Conservation (phyloP, 2,888 invertebrate genomes). For the Hirtodrosophila histrioides region DNA sequence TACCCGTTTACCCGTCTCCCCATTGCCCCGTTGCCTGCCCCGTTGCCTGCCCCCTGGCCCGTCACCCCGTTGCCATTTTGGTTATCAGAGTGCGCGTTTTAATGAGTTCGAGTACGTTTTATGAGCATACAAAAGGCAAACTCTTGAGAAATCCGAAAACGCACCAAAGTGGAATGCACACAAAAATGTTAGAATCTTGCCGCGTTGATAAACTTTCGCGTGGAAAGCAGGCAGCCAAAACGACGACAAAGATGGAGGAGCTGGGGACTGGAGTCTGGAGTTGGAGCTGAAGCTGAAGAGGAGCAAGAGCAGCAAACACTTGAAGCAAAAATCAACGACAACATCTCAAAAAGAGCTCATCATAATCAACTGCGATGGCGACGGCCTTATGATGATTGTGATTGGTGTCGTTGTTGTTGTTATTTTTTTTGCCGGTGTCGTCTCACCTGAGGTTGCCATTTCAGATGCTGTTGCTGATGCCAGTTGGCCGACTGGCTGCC, state of each 20-base stretch:
- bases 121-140: constrained; percentile 69
- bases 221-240: constrained; percentile 39
- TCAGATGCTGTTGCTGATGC: constrained; percentile 20
- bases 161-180: constrained; percentile 80
- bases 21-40: not conserved
- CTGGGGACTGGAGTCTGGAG: constrained; percentile 2
- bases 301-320: constrained; percentile 32
- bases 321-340: constrained; percentile 32
- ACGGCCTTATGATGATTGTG: constrained; percentile 75
- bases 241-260: not conserved
- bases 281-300: constrained; percentile 4
- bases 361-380: constrained; percentile 72
- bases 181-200: constrained; percentile 79
- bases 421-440: constrained; percentile 12
- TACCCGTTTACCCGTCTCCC: constrained; percentile 16
- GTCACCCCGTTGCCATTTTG: constrained; percentile 58
- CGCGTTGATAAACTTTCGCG: constrained; percentile 76
- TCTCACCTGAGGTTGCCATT: constrained; percentile 29
- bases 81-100: constrained; percentile 79
- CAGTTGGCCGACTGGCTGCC: constrained; percentile 31
- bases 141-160: constrained; percentile 67
- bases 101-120: constrained; percentile 79
- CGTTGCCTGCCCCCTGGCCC: too few species aligned
- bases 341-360: constrained; percentile 57
- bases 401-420: constrained; percentile 63